Evolutionary conservation across 2,797 vertebrate species (phyloP).

Genomic region (Danio albolineatus): DNA sequence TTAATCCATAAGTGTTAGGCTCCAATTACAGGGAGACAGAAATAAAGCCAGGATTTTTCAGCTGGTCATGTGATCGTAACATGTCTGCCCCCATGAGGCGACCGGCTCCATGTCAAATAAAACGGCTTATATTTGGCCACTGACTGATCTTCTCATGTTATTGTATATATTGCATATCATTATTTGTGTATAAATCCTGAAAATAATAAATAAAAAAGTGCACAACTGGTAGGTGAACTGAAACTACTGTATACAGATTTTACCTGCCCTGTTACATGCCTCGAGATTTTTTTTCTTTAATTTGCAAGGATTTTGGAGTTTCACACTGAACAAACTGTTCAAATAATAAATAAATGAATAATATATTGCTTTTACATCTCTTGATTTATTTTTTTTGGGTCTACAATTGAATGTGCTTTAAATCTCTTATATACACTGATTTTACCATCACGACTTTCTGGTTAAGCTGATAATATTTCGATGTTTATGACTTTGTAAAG

Average conservation of each 20-base stretch:
- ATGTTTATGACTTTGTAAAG: neutral
- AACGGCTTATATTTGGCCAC: constrained; percentile 8
- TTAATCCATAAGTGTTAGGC: neutral
- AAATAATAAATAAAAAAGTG: neutral
- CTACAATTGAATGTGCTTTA: no score
- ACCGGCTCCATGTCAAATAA: constrained; percentile 2
- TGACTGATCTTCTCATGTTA: neutral
- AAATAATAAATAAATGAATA: no score
- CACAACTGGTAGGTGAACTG: neutral
- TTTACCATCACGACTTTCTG: neutral
- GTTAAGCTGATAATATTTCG: neutral
- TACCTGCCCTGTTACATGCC: no score
- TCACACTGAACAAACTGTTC: neutral
- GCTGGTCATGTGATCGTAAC: constrained; percentile 10
- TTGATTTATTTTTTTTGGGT: no score
- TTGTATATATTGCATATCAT: neutral
- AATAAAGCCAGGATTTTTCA: neutral
- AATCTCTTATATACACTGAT: neutral
- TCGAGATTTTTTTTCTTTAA: neutral
- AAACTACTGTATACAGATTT: neutral
- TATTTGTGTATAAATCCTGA: neutral
- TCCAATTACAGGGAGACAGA: neutral
- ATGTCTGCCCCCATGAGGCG: neutral
- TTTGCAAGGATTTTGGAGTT: neutral
- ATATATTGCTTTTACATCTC: neutral